These are phyloP conservation scores for Carcina quercana DNA, from an alignment of 2,888 invertebrate species.

Conservation along the genomic window DNA sequence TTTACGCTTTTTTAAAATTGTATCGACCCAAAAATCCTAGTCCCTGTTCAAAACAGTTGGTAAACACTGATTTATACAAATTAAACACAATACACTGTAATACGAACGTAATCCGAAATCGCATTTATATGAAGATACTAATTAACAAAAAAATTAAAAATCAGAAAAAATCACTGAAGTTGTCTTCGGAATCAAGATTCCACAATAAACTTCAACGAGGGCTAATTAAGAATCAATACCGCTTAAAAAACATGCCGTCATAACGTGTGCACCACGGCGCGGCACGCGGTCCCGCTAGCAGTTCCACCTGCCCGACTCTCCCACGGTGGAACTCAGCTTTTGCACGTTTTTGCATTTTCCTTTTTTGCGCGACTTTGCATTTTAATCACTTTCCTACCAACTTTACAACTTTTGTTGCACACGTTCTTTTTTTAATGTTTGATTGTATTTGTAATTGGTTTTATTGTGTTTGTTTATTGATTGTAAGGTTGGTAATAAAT, in stretches of 20 bases:
- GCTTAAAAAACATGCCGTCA: conserved; percentile 3
- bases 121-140: no score
- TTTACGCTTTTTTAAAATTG: no score
- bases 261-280: conserved; percentile 24
- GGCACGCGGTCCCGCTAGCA: conserved; percentile 26
- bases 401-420: conserved; percentile 48
- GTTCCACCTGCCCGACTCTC: conserved; percentile 61
- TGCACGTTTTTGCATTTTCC: conserved; percentile 29
- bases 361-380: conserved; percentile 41
- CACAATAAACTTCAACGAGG: conserved; percentile 18
- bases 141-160: no score
- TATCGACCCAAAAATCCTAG: no score
- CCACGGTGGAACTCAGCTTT: conserved; percentile 56
- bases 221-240: conserved; percentile 62
- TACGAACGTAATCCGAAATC: no score
- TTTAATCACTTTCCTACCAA: conserved; percentile 65
- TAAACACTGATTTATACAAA: no score
- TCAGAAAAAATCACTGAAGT: no score
- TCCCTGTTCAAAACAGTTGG: no score
- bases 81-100: no score
- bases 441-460: background rate
- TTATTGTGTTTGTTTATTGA: no score
- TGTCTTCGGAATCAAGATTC: conserved; percentile 1
- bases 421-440: conserved; percentile 24
- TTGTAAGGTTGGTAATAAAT: no score